Evolutionary conservation across 2,888 invertebrate genomes (phyloP).

Genomic region (Habroteleia sp.): DNA sequence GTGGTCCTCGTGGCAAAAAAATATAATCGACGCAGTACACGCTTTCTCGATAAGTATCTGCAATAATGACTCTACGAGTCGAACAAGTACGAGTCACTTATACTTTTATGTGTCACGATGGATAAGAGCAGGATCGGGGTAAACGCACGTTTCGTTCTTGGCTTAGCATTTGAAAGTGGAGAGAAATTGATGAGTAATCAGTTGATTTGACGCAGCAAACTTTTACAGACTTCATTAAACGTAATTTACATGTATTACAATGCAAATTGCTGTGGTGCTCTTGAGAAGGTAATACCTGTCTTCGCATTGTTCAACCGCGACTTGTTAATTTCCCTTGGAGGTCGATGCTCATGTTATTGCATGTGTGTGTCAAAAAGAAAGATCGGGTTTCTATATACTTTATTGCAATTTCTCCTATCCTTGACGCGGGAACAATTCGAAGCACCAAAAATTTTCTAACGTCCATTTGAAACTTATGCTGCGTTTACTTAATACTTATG

Average conservation of each 20-base stretch:
- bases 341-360: conserved; percentile 28
- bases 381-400: conserved; percentile 49
- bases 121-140: conserved; percentile 16
- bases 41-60: conserved; percentile 52
- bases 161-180: conserved; percentile 42
- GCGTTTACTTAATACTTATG: too few relatives aligned
- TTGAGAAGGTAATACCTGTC: conserved; percentile 32
- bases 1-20: conserved; percentile 7
- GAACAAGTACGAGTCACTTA: conserved; percentile 47
- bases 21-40: conserved; percentile 24
- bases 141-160: conserved; percentile 31
- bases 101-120: conserved; percentile 55
- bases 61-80: conserved; percentile 31
- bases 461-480: too few relatives aligned
- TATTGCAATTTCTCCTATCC: conserved; percentile 15
- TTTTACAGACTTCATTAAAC: conserved; percentile 44
- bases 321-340: conserved; percentile 41
- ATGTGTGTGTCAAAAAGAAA: conserved; percentile 9
- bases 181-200: conserved; percentile 58
- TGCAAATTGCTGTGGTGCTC: conserved; percentile 14
- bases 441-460: too few relatives aligned
- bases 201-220: conserved; percentile 43
- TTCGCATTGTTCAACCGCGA: conserved; percentile 39
- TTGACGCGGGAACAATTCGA: too few relatives aligned
- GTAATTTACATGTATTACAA: conserved; percentile 39